Percentiles rank a stretch among this genome's conserved stretches.
These are phyloP conservation scores for Eleginops maclovinus DNA, from an alignment of 2,113 vertebrate species.

Conservation along the genomic window DNA sequence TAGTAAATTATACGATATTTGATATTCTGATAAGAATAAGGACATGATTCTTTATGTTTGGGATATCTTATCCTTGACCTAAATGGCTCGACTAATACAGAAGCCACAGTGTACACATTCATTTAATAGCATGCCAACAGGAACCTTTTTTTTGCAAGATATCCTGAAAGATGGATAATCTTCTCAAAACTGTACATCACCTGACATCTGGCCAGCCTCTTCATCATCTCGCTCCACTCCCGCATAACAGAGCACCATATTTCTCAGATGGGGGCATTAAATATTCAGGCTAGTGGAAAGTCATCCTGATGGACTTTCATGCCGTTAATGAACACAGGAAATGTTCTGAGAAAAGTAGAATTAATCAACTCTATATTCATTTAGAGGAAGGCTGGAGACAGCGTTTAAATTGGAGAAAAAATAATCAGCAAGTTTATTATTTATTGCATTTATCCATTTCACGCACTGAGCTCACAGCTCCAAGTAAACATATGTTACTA, in stretches of 20 bases:
- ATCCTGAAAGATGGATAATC: constrained; percentile 9
- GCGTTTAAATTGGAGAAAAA: constrained; percentile 12
- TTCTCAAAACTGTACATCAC: constrained; percentile 15
- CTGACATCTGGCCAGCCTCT: constrained; percentile 5
- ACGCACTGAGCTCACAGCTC: constrained; percentile 6
- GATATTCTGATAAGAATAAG: not conserved
- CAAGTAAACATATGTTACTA: constrained; percentile 27
- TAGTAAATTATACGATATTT: not conserved
- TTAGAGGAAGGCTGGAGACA: constrained; percentile 10
- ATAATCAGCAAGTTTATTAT: constrained; percentile 35
- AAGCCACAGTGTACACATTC: not conserved
- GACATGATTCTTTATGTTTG: not conserved
- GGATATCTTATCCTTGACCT: not conserved
- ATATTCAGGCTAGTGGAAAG: constrained; percentile 42
- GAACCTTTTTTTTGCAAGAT: not conserved
- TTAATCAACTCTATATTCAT: constrained; percentile 40
- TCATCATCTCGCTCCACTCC: constrained; percentile 13
- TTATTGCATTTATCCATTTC: constrained; percentile 29
- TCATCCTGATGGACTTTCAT: constrained; percentile 34
- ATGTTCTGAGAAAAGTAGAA: constrained; percentile 48
- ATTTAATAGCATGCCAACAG: constrained; percentile 3
- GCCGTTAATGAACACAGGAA: constrained; percentile 57
- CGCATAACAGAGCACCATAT: constrained; percentile 19
- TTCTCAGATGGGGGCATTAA: constrained; percentile 28
- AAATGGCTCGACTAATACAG: not conserved